Evolutionary conservation across 2,797 vertebrate genomes (phyloP).

Genomic region (Mionectes olivaceus): DNA sequence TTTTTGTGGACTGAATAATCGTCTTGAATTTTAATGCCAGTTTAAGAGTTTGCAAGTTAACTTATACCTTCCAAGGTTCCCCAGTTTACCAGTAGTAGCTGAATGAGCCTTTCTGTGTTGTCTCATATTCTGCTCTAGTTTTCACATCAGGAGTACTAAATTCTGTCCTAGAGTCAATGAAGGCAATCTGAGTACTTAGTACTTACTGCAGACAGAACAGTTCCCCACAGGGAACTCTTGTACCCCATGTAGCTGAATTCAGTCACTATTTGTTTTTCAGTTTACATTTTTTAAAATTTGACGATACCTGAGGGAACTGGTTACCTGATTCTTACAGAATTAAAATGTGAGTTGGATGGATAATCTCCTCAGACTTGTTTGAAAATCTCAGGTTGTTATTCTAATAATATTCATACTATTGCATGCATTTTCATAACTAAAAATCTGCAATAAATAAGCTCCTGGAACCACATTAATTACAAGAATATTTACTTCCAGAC

Average conservation of each 20-base stretch:
- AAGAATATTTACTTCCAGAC: constrained; percentile 3
- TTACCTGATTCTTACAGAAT: constrained; percentile 38
- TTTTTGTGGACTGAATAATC: neutral
- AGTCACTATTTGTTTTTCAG: neutral
- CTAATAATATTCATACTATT: neutral
- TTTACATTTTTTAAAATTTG: constrained; percentile 38
- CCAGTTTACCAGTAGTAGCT: neutral
- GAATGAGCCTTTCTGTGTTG: neutral
- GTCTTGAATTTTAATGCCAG: neutral
- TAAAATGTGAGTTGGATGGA: constrained; percentile 8
- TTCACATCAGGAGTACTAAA: neutral
- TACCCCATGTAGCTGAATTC: neutral
- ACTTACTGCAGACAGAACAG: neutral
- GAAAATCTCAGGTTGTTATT: constrained; percentile 34
- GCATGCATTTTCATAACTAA: neutral
- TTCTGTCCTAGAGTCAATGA: neutral
- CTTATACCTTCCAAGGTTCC: neutral
- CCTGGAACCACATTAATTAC: neutral
- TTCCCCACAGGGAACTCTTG: neutral
- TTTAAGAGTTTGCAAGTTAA: neutral
- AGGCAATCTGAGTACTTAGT: neutral
- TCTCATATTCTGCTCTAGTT: neutral
- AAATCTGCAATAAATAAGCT: neutral
- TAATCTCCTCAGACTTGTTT: constrained; percentile 18
- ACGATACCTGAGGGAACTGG: constrained; percentile 12